These are phyloP conservation scores for Myotis daubentonii DNA, from an alignment of 2,797 vertebrate genomes.

Conservation along the genomic window DNA sequence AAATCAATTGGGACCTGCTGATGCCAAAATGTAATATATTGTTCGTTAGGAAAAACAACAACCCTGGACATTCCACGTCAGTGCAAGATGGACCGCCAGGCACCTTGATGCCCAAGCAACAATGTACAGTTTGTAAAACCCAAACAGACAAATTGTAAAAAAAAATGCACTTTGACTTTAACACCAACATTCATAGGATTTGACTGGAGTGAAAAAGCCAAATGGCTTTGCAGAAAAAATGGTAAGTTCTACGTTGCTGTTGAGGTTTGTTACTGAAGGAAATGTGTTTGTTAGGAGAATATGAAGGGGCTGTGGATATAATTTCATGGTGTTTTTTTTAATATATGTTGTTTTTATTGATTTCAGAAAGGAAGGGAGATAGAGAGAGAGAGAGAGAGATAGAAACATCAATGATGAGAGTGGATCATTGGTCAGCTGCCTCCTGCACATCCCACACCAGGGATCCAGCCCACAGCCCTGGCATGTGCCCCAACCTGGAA, in stretches of 20 bases:
- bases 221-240: neutral
- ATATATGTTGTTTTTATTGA: too few relatives aligned
- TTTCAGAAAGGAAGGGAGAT: too few relatives aligned
- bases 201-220: neutral
- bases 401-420: too few relatives aligned
- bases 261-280: neutral
- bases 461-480: too few relatives aligned
- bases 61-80: conserved; percentile 62
- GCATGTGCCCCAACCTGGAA: too few relatives aligned
- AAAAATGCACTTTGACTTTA: conserved; percentile 76
- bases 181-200: neutral
- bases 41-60: conserved; percentile 75
- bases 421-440: too few relatives aligned
- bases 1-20: conserved; percentile 82
- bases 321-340: neutral
- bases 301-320: rapidly evolving
- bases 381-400: too few relatives aligned
- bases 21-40: conserved; percentile 81
- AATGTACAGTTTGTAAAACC: conserved; percentile 79
- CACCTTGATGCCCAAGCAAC: conserved; percentile 69
- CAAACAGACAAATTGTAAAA: conserved; percentile 75
- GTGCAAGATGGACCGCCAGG: conserved; percentile 64
- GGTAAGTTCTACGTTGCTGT: rapidly evolving
- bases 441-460: too few relatives aligned
- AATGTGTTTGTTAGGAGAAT: rapidly evolving